These are phyloP conservation scores for Ostrea denselamellosa DNA, from an alignment of 1,140 invertebrate species.

Conservation along the genomic window DNA sequence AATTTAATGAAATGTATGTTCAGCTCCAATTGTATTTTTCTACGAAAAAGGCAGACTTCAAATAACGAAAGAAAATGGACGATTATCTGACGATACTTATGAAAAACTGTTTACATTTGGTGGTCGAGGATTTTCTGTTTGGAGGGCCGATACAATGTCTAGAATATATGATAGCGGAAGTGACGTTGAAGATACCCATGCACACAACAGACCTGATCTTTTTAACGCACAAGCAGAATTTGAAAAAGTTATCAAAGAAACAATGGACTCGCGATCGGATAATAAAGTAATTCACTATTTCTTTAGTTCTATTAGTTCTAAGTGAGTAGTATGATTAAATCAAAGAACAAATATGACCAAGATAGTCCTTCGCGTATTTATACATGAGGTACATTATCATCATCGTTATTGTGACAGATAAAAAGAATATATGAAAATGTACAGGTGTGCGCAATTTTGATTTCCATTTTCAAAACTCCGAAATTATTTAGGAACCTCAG, in stretches of 20 bases:
- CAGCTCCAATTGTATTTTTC: background rate
- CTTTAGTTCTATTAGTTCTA: background rate
- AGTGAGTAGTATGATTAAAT: background rate
- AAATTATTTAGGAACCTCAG: too few relatives aligned
- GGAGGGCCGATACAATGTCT: constrained; percentile 43
- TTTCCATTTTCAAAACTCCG: too few relatives aligned
- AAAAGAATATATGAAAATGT: background rate
- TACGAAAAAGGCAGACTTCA: constrained; percentile 42
- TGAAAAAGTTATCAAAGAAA: background rate
- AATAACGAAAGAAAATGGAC: constrained; percentile 44
- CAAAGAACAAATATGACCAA: background rate
- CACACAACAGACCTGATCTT: background rate
- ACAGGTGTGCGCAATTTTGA: too few relatives aligned
- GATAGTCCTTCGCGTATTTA: background rate
- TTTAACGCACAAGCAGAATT: constrained; percentile 42
- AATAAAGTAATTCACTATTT: constrained; percentile 44
- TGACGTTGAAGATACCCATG: constrained; percentile 43
- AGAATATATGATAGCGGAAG: constrained; percentile 53
- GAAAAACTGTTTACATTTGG: constrained; percentile 49
- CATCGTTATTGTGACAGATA: background rate
- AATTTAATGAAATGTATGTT: too few relatives aligned
- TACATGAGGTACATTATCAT: background rate
- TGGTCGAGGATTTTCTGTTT: constrained; percentile 52
- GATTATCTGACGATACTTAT: background rate
- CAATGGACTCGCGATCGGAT: constrained; percentile 43